Base-by-base conservation (phyloP, 2,797 vertebrate species). In the Sphenopsis melanotis region DNA sequence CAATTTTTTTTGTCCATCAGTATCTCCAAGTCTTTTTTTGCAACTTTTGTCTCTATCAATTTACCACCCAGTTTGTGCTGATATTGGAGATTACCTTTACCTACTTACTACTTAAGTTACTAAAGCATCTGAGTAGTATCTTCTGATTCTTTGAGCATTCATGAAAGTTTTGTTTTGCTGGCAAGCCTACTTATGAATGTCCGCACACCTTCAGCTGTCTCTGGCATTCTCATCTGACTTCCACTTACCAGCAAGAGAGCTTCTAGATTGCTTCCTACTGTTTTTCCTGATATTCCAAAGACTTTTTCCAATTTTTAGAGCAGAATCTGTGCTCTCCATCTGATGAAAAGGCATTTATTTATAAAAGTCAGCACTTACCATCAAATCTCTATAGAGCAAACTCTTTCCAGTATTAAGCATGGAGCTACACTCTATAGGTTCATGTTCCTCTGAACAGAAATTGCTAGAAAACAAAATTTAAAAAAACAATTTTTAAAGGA, bases 1-100 rank as follows among this genome's bases (percentile, higher is more conserved):
- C 0, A 29, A 14, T 1, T 17, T 3, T 36, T 36, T 83, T 68
- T 34, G 5, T 22, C 34, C 9, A 19, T 39, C 14, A 4, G 4
- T 39, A 53, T 36, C 17, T 10, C 6, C 22, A 19, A 23, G 18
- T 13, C 8, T 24, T 70, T 42, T 26, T 30, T 22, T 56, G 11
- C 14, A 56, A 32, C 12, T 13, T 21, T 41, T 26, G 6, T 61
- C 17, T 69, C 30, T 26, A 36, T 36, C 30, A 41, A 13, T 41
- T 78, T 16, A 2, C 41, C 15, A 9, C 6, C 30, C 12, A 41
- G 14, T 41, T 15, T 49, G 21, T 41, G 21, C 12, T 34, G 26
- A 27, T 70, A 19, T 13, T 41, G 56, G 2, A 3, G 21, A 47
- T 63, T 70, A 14, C 12, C 14, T 39, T 47, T 47, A 27, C 8